These are phyloP conservation scores for Actias luna DNA, from an alignment of 2,888 invertebrate genomes.

Conservation along the genomic window DNA sequence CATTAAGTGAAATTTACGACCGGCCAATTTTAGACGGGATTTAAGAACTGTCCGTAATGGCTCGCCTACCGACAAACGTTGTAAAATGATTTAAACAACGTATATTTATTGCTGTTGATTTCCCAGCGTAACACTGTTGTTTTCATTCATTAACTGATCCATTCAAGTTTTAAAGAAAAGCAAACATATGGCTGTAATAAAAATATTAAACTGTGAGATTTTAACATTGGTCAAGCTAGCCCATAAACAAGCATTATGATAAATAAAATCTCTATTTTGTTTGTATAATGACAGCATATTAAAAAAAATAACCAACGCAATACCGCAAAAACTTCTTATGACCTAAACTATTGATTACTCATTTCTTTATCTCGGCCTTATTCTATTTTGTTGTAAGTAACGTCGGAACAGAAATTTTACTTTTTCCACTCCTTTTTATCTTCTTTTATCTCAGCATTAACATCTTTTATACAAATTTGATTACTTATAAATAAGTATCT, in stretches of 20 bases:
- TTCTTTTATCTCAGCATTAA: too few relatives aligned
- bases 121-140: conserved; percentile 12
- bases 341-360: too few relatives aligned
- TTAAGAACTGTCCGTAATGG: conserved; percentile 57
- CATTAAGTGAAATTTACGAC: conserved; percentile 62
- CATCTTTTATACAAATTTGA: too few relatives aligned
- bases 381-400: too few relatives aligned
- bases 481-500: too few relatives aligned
- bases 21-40: conserved; percentile 59
- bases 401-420: too few relatives aligned
- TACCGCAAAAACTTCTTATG: background rate
- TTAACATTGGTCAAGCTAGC: background rate
- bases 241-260: background rate
- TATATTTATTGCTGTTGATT: conserved; percentile 37
- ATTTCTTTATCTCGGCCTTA: too few relatives aligned
- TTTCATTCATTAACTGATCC: conserved; percentile 6
- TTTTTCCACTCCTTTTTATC: too few relatives aligned
- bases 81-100: conserved; percentile 36
- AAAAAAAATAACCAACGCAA: background rate
- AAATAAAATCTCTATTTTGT: background rate
- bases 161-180: background rate
- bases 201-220: background rate
- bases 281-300: background rate
- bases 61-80: conserved; percentile 34
- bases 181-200: background rate